Conservation (phyloP, 1,140 invertebrate species). For the Platorchestia sp. region DNA sequence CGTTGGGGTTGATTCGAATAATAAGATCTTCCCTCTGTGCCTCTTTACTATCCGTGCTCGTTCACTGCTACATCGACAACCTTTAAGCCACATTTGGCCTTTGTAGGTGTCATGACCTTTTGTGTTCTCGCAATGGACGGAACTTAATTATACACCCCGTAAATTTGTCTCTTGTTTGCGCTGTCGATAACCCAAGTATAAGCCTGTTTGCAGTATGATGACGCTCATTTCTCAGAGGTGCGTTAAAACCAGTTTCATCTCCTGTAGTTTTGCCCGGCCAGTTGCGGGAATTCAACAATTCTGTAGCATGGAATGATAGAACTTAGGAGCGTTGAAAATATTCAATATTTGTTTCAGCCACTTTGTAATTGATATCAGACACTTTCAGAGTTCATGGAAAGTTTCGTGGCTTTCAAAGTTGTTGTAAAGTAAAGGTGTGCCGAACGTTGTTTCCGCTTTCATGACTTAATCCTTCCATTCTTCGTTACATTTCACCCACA, state of each 20-base stretch:
- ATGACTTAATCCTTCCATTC: background rate
- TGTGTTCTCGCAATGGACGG: background rate
- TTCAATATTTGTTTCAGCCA: background rate
- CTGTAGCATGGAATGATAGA: background rate
- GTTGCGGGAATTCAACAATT: too few species aligned
- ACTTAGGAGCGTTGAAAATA: background rate
- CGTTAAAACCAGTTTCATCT: background rate
- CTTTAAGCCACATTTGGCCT: background rate
- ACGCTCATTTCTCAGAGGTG: background rate
- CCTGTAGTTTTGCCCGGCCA: too few species aligned
- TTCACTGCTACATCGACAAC: background rate
- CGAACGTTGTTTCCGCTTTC: background rate
- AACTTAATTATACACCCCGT: background rate
- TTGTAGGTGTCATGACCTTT: background rate
- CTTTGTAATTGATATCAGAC: too few species aligned
- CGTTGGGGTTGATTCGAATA: background rate
- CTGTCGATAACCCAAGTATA: background rate
- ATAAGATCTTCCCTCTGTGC: background rate
- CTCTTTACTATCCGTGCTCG: background rate
- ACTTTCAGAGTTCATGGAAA: background rate
- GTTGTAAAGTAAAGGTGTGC: background rate
- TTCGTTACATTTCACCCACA: background rate
- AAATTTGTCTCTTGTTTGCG: background rate
- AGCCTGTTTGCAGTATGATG: background rate
- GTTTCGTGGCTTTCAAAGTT: background rate